Evolutionary conservation across 2,888 invertebrate species (phyloP).

Genomic region (Chrysomela aeneicollis): DNA sequence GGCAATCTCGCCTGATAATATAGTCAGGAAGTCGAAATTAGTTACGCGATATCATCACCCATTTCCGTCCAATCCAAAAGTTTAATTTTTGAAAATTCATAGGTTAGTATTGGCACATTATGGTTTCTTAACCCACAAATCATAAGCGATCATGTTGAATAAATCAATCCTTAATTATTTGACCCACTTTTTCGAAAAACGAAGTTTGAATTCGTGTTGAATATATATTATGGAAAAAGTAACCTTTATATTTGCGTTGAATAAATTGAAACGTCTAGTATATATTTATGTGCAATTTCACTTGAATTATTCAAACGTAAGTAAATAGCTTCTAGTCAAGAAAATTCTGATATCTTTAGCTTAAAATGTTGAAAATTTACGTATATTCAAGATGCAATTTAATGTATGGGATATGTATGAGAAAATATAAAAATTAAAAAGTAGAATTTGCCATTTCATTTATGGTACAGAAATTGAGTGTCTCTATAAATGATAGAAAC

Average conservation of each 20-base stretch:
- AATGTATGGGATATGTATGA: slow-evolving; percentile 66
- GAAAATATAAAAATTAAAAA: slow-evolving; percentile 52
- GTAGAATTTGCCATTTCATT: slow-evolving; percentile 9
- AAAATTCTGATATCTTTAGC: slow-evolving; percentile 58
- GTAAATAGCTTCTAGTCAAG: slow-evolving; percentile 56
- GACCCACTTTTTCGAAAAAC: no score
- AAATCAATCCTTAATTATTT: no score
- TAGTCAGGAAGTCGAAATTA: no score
- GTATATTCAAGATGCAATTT: slow-evolving; percentile 61
- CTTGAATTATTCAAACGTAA: slow-evolving; percentile 46
- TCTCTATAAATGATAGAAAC: no score
- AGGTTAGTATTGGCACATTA: no score
- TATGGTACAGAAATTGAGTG: background rate
- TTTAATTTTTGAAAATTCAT: no score
- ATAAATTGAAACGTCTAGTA: slow-evolving; percentile 45
- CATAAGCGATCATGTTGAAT: no score
- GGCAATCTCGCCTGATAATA: no score
- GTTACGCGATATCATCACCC: no score
- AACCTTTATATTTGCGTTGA: slow-evolving; percentile 55
- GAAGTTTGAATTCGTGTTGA: slow-evolving; percentile 51
- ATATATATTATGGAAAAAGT: slow-evolving; percentile 32
- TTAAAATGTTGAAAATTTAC: slow-evolving; percentile 60
- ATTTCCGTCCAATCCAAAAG: no score
- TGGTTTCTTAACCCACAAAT: no score
- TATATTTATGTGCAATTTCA: slow-evolving; percentile 57